Base-by-base conservation (phyloP, 2,113 vertebrate genomes). In the Pteruthius melanotis region DNA sequence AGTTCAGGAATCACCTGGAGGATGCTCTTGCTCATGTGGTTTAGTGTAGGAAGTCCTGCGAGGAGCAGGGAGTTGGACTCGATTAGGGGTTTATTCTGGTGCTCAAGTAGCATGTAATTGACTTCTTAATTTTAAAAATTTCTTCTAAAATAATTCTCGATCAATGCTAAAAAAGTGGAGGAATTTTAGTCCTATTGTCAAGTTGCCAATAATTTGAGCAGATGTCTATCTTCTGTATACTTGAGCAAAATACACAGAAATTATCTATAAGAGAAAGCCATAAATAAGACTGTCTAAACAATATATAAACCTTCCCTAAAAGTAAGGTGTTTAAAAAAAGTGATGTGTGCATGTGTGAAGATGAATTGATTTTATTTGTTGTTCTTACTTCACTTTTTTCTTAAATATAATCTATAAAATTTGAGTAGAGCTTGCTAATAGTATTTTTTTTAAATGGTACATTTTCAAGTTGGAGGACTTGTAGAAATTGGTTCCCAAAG, bases 181-280 rank as follows among this genome's bases (percentile, higher is more conserved):
- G 16, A 18, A 30, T 68, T 79, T 59, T 76, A 83, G 39, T 2
- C 0, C 4, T 63, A 2, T 37, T 0, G 0, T 86, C 44, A 72
- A 19, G 11, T 52, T 83, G 50, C 28, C 19, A 44, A 15, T 63
- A 59, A 79, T 70, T 63, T 85, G 70, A 85, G 24, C n/a, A 71
- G 44, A 26, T 30, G 3, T 57, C 71, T 87, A 12, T 74, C 16
- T 81, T 84, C 39, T 59, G 6, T 27, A 12, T 49, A 59, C 9
- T 15, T 81, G 17, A 75, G 42, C 23, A 53, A 87, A 80, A 71
- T 23, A 35, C 8, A 37, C 8, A 69, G 30, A 8, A 64, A 20
- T 37, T 83, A 30, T 8, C 12, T 83, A 9, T 47, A 53, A 63
- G 20, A 83, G 11, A 26, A 82, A 70, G 24, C 23, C 15, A 4